A percentile compares a stretch with the other conserved stretches of the same genome.
phyloP scores from a whole-genome alignment of 2,113 vertebrate genomes.

The Penelope pileata region DNA sequence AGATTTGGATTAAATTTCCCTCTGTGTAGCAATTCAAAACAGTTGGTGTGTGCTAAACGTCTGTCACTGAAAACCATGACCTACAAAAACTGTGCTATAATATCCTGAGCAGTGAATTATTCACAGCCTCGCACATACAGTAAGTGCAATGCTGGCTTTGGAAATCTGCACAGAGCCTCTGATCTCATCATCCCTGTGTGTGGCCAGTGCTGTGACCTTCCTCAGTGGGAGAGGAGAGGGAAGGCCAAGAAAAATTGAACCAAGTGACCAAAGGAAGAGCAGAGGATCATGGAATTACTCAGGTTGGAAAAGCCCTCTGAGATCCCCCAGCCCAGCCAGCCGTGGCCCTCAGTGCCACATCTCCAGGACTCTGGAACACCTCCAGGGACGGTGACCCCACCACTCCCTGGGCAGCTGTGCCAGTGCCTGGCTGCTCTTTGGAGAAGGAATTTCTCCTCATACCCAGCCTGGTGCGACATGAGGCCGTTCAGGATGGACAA shows the following conservation, averaged over 20 bases:
- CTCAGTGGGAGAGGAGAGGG: background rate
- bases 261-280: background rate
- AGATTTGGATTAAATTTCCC: slow-evolving; percentile 44
- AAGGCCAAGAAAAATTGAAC: accelerated
- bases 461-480: too few species aligned
- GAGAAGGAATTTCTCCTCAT: too few species aligned
- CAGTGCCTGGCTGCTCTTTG: too few species aligned
- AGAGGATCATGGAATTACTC: background rate
- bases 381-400: too few species aligned
- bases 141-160: background rate
- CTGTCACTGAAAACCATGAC: background rate
- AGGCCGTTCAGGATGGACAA: too few species aligned
- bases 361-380: too few species aligned
- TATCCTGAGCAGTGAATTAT: slow-evolving; percentile 29
- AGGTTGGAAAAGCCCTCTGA: background rate
- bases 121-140: background rate
- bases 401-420: too few species aligned
- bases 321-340: too few species aligned
- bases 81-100: slow-evolving; percentile 8
- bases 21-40: background rate
- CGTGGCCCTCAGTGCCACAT: too few species aligned
- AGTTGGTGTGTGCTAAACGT: background rate
- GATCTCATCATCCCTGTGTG: background rate
- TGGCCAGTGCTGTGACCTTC: too few species aligned
- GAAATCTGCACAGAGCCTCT: slow-evolving; percentile 19